These are phyloP conservation scores for Erebia ligea DNA, from an alignment of 2,888 invertebrate genomes.

Conservation along the genomic window DNA sequence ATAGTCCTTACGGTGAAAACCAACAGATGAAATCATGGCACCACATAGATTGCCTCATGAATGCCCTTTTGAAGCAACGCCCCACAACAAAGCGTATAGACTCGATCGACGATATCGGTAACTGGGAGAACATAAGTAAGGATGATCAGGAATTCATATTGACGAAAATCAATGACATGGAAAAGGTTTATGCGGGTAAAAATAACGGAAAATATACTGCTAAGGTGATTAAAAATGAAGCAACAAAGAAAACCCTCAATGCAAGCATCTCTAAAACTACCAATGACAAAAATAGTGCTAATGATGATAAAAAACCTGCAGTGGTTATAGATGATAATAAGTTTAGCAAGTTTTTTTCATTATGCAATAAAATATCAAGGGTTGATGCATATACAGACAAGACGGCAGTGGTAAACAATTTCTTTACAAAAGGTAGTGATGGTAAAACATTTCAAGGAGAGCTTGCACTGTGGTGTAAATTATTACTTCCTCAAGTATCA, in stretches of 20 bases:
- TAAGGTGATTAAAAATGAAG: conserved; percentile 66
- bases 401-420: conserved; percentile 87
- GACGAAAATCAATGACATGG: conserved; percentile 85
- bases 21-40: conserved; percentile 93
- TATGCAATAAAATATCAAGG: conserved; percentile 90
- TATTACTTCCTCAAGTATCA: conserved; percentile 91
- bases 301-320: conserved; percentile 40
- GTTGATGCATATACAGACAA: conserved; percentile 92
- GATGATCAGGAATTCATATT: conserved; percentile 87
- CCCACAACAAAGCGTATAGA: conserved; percentile 92
- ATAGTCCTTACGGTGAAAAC: conserved; percentile 90
- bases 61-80: conserved; percentile 89
- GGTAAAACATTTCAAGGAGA: conserved; percentile 89
- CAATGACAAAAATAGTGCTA: conserved; percentile 27
- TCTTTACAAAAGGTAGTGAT: conserved; percentile 85
- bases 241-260: conserved; percentile 17
- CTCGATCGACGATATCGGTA: conserved; percentile 89
- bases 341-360: conserved; percentile 89
- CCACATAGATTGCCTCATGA: conserved; percentile 91
- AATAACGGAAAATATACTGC: conserved; percentile 75
- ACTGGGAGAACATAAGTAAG: conserved; percentile 86
- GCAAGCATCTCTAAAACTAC: conserved; percentile 15
- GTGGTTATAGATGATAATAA: conserved; percentile 84
- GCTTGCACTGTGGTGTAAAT: conserved; percentile 89
- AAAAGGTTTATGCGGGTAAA: conserved; percentile 79